phyloP scores from a whole-genome alignment of 2,888 invertebrate genomes.

The Lithophane ornitopus region DNA sequence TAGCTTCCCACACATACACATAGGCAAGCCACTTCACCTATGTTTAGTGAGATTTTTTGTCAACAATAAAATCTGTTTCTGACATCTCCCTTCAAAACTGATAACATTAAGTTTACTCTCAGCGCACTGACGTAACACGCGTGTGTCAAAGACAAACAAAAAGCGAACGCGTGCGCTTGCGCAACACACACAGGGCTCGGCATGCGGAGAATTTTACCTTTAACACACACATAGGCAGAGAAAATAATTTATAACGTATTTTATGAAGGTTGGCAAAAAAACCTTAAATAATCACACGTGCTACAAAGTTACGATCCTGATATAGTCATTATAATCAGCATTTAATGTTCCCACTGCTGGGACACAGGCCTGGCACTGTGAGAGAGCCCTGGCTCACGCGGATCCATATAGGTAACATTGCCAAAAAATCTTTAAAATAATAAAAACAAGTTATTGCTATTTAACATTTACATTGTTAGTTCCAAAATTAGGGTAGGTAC shows the following conservation, averaged over 20 bases:
- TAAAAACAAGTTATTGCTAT: no score
- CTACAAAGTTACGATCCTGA: no score
- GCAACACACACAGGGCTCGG: conserved; percentile 68
- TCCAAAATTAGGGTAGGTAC: no score
- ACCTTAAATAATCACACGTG: no score
- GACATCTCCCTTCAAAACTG: conserved; percentile 13
- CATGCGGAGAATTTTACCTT: conserved; percentile 50
- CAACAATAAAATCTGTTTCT: not conserved
- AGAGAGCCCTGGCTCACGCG: no score
- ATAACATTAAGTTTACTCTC: conserved; percentile 23
- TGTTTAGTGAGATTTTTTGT: not conserved
- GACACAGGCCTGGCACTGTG: no score
- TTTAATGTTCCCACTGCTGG: no score
- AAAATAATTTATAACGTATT: not conserved
- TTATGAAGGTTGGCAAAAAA: no score
- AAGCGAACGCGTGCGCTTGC: conserved; percentile 58
- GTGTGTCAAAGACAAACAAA: conserved; percentile 73
- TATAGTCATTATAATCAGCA: no score
- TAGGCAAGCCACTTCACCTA: not conserved
- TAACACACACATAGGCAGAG: conserved; percentile 8
- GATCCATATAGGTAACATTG: no score
- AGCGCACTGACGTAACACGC: conserved; percentile 55
- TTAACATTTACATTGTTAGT: no score
- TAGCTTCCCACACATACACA: not conserved
- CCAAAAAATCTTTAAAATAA: no score